Evolutionary conservation across 1,140 invertebrate genomes (phyloP), one percentile per base, ranked within the genome.

Genomic region (Cecropterus lyciades): DNA sequence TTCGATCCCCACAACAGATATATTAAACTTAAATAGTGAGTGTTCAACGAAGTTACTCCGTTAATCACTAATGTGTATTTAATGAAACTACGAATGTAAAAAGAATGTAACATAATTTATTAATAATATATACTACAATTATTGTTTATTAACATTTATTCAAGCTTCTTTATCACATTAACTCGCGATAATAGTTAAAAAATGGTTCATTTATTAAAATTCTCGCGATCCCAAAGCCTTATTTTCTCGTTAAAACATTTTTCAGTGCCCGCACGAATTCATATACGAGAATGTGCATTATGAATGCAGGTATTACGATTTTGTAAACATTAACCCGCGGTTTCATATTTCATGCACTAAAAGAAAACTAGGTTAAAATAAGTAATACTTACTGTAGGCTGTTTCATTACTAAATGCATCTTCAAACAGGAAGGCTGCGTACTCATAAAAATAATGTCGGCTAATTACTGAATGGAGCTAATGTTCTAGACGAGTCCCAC

Each of bases 311-410:
- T 49, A 62, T 62, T 62, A 16, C 57, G 46, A 62, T 49, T 62
- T 62, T 62, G 57, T 62, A 62, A 62, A 62, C 57, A 62, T 62
- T 62, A 55, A n/a, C 53, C 49, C 59, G 48, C 13, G 48, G 59
- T 63, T 63, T 63, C 59, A 63, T 63, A 52, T 63, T 63, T 63
- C 59, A 63, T 63, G 59, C 59, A 63, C 59, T 63, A 63, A 63
- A 63, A 52, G 59, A 63, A 63, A 63, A 52, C 27, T 63, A 14
- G 59, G 59, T 63, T 63, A 63, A 63, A 63, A 63, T 52, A 63
- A 63, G 59, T 51, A 63, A 52, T 45, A 37, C 48, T 14, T 30
- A 27, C 14, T 40, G n/a, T n/a, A 52, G 48, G 51, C 51, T 43
- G 45, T 62, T 62, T 51, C 57, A 62, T 62, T 62, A 62, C 57